These are phyloP conservation scores for Acrossocheilus wenchowensis DNA, from an alignment of 2,797 vertebrate genomes.

Conservation along the genomic window DNA sequence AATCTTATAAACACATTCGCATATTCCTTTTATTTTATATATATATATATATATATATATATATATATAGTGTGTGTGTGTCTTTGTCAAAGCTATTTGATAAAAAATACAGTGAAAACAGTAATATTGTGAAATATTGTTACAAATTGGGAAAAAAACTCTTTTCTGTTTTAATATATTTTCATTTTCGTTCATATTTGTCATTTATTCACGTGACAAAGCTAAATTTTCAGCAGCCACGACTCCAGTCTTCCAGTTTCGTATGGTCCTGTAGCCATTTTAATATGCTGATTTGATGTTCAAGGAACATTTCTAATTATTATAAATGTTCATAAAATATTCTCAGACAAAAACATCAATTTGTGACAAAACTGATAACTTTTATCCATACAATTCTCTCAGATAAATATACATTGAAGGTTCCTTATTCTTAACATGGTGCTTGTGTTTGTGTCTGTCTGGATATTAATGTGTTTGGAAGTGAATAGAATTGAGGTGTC, in stretches of 20 bases:
- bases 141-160: not conserved
- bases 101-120: not conserved
- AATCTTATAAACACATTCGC: too few species aligned
- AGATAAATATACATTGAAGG: not conserved
- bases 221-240: not conserved
- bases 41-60: too few species aligned
- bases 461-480: conserved; percentile 20
- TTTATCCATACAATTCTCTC: not conserved
- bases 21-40: not conserved
- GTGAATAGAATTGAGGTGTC: conserved; percentile 24
- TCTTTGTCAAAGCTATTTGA: not conserved
- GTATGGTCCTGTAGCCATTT: not conserved
- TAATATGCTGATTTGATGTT: not conserved
- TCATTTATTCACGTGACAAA: not conserved
- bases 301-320: not conserved
- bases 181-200: not conserved
- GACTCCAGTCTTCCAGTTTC: not conserved
- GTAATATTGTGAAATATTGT: not conserved
- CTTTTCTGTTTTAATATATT: not conserved
- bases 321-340: not conserved
- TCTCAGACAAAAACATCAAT: not conserved
- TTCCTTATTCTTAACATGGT: conserved; percentile 54
- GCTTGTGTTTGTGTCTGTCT: conserved; percentile 61
- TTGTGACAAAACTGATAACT: not conserved
- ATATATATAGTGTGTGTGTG: too few species aligned